Base-by-base conservation (phyloP, 2,888 invertebrate genomes). In the Onthophagus sagittarius region DNA sequence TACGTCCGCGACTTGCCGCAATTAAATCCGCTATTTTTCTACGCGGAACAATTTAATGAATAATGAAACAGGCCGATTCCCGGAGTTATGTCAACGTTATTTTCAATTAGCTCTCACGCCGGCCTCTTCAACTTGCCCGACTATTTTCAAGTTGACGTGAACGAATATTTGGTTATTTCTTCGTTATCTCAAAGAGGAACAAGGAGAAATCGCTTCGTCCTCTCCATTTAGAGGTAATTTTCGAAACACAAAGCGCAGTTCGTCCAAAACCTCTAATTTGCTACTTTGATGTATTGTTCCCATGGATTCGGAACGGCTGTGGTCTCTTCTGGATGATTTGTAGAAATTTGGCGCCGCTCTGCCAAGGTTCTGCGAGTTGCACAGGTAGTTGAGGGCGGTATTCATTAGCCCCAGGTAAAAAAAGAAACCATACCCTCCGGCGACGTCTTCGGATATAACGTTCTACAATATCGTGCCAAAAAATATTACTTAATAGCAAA, bases 311-410 rank as follows among this genome's bases (percentile, higher is more conserved):
- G 31, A 32, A 23, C 23, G 32, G 32, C 32, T n/a, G 31, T 67
- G 23, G 23, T 23, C 39, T 15, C n/a, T 72, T 63, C 53, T 69
- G 65, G 73, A 75, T 73, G 72, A 73, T 73, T 73, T 75, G 75
- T 75, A 76, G 76, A 75, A 72, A 73, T 78, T 80, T 80, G 81
- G 81, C 81, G 81, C 81, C 81, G 78, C 39, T 53, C 39, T 53
- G 39, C 39, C 77, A 74, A 75, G 78, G 77, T 78, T 78, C 77
- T 76, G 31, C 39, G 39, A 53, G 39, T 53, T 53, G 75, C 77
- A 77, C 80, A 80, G 81, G 81, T 82, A 81, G 79, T 71, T 70
- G 77, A 78, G 78, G 75, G 77, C 78, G 79, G 81, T 82, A 82
- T 81, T 82, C 82, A 83, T 83, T 82, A 82, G 80, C 77, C 77